Evolutionary conservation across 2,797 vertebrate genomes (phyloP).

Genomic region (Merluccius polli): DNA sequence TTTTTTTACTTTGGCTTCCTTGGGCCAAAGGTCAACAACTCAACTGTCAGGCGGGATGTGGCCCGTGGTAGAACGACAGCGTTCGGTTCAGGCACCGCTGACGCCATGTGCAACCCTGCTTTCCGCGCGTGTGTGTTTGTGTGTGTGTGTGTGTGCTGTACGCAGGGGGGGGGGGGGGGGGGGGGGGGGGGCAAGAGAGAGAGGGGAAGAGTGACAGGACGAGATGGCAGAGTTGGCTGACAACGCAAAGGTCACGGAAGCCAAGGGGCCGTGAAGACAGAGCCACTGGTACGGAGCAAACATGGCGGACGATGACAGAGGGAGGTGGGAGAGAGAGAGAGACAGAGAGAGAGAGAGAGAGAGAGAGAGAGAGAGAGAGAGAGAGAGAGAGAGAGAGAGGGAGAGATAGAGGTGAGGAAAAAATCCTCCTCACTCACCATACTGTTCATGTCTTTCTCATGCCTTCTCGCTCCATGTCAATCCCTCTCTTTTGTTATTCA

Average conservation of each 20-base stretch:
- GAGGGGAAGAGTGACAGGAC: conserved; percentile 48
- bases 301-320: conserved; percentile 28
- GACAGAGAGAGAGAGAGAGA: conserved; percentile 43
- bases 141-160: too few relatives aligned
- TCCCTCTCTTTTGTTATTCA: conserved; percentile 25
- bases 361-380: conserved; percentile 32
- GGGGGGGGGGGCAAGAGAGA: not conserved
- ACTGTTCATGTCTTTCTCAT: conserved; percentile 38
- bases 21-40: conserved; percentile 61
- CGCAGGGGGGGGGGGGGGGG: too few relatives aligned
- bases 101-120: conserved; percentile 39
- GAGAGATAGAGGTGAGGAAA: not conserved
- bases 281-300: conserved; percentile 51
- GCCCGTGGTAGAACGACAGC: not conserved
- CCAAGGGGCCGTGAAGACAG: conserved; percentile 57
- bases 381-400: conserved; percentile 50
- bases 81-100: conserved; percentile 56
- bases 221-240: conserved; percentile 43
- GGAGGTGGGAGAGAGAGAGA: conserved; percentile 12
- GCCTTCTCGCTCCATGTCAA: conserved; percentile 38
- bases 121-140: conserved; percentile 29
- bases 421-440: conserved; percentile 25
- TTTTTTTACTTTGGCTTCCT: conserved; percentile 26
- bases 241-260: conserved; percentile 55
- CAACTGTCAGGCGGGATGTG: conserved; percentile 48